Base-by-base conservation (phyloP, 1,140 invertebrate species). In the Mylabris phalerata region DNA sequence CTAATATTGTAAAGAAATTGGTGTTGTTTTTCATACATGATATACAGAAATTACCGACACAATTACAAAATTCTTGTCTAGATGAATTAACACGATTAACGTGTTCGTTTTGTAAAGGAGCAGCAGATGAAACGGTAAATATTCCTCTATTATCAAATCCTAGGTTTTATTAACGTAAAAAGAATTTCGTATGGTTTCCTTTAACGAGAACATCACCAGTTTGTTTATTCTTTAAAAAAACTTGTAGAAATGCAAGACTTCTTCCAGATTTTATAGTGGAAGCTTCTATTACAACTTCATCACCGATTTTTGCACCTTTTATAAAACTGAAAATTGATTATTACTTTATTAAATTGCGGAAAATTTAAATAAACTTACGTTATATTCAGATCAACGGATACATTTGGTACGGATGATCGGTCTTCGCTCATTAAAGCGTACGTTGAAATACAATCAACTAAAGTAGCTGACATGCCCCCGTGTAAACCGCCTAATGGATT, bases 381-480 rank as follows among this genome's bases (percentile, higher is more conserved):
- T 1, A 92, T 76, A 68, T 84, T 81, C 9, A 93, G 69, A 68
- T 92, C 82, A 10, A 93, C 82, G 9, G 88, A 90, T 25, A 86
- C 82, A 50, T 90, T 88, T 55, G 84, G 76, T 32, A 74, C 70
- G 19, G 48, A 59, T 58, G 80, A 74, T 45, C 74, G 77, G 19
- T 82, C 80, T 57, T 82, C 75, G 0, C 87, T 85, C 67, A 88
- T 82, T 4, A 95, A 66, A 1, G 89, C 91, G 70, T 87, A 84
- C 0, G 90, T 90, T 4, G 93, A 93, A 10, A 95, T 73, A 55
- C 81, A 79, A 75, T 97, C 93, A 7, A 95, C 83, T 10, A 95
- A 67, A 3, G 88, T 88, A 9, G 87, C 84, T 9, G 87, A 90
- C 60, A 90, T 84, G 9, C 92, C 93, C 42, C 92, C 92, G 76